phyloP scores from a whole-genome alignment of 2,797 vertebrate species.

The Sphenopsis melanotis region DNA sequence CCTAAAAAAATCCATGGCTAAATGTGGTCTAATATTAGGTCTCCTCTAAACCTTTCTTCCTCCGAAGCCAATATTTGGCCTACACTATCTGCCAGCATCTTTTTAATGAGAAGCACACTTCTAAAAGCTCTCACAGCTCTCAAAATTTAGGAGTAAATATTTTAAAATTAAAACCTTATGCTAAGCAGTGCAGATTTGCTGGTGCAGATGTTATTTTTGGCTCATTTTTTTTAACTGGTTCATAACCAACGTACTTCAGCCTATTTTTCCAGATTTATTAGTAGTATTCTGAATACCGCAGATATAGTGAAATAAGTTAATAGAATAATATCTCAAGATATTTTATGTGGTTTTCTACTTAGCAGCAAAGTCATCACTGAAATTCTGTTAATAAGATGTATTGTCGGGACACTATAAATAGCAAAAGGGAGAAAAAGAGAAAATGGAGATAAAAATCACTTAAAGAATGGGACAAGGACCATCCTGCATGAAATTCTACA shows the following conservation, averaged over 20 bases:
- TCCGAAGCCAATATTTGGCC: constrained; percentile 37
- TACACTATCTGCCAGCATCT: constrained; percentile 48
- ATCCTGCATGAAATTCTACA: background rate
- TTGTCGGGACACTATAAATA: background rate
- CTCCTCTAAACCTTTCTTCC: constrained; percentile 23
- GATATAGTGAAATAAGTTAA: background rate
- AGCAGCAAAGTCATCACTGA: background rate
- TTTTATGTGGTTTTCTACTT: background rate
- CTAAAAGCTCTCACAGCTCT: constrained; percentile 64
- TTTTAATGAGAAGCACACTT: constrained; percentile 66
- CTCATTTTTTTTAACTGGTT: constrained; percentile 65
- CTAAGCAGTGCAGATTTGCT: constrained; percentile 58
- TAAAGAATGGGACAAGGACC: background rate
- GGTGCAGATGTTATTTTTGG: constrained; percentile 64
- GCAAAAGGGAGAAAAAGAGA: background rate
- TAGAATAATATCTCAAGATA: background rate
- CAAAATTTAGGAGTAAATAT: constrained; percentile 65
- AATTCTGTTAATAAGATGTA: background rate
- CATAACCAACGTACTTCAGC: background rate
- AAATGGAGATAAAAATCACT: background rate
- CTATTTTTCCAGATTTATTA: background rate
- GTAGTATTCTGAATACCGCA: background rate
- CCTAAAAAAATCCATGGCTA: background rate
- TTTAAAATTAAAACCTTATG: constrained; percentile 66
- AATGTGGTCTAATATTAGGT: background rate